phyloP scores from a whole-genome alignment of 2,113 vertebrate genomes.

The Stegastes partitus region DNA sequence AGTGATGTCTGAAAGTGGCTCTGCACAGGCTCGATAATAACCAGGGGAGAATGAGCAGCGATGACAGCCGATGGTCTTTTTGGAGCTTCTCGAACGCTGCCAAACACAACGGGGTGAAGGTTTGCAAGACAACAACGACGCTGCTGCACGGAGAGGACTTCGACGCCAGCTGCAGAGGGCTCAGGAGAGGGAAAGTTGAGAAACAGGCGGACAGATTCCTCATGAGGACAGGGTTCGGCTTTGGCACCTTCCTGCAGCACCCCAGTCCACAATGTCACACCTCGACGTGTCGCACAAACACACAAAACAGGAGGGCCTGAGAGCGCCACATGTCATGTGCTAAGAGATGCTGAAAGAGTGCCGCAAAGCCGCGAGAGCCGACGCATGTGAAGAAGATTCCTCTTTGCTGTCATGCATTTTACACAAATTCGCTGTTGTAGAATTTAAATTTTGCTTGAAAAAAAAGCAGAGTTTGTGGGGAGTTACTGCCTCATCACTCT shows the following conservation, averaged over 20 bases:
- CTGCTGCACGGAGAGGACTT: background rate
- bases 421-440: background rate
- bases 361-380: no score
- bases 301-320: background rate
- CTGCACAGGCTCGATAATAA: constrained; percentile 30
- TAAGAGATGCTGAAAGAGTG: background rate
- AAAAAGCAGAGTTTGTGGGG: background rate
- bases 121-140: background rate
- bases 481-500: background rate
- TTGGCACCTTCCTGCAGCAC: constrained; percentile 35
- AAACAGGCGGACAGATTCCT: constrained; percentile 19
- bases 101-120: background rate
- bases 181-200: background rate
- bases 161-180: background rate
- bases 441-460: constrained; percentile 1
- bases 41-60: constrained; percentile 25
- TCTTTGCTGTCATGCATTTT: background rate
- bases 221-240: constrained; percentile 22
- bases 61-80: constrained; percentile 2
- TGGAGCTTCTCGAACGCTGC: constrained; percentile 2
- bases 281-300: constrained; percentile 10
- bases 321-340: background rate
- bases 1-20: constrained; percentile 43
- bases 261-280: constrained; percentile 20
- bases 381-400: background rate